Percentiles rank a stretch among this genome's conserved stretches.
Evolutionary conservation across 2,797 vertebrate species (phyloP).

Genomic region (Arremon aurantiirostris): DNA sequence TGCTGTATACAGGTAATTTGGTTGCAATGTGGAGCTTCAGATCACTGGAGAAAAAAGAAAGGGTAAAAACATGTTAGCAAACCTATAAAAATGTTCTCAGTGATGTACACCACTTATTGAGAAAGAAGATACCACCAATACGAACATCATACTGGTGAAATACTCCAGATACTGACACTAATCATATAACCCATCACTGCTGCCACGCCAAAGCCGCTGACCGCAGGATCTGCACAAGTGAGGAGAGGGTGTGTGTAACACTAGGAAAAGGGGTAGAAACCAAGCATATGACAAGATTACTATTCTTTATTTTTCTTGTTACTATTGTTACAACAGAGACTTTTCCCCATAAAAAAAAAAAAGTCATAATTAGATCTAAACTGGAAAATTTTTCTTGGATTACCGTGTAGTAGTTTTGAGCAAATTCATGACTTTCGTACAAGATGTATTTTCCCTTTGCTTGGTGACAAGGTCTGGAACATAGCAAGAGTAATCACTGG

Average conservation of each 20-base stretch:
- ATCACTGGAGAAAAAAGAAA: background rate
- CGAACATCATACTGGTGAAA: background rate
- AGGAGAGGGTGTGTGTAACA: background rate
- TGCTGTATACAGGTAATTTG: background rate
- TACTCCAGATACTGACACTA: background rate
- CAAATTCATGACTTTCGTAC: background rate
- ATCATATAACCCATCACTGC: background rate
- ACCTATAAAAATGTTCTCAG: background rate
- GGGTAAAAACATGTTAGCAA: background rate
- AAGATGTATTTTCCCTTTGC: background rate
- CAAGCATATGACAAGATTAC: background rate
- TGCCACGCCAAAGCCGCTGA: background rate
- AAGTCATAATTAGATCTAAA: background rate
- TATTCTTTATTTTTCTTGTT: background rate
- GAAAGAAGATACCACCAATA: background rate
- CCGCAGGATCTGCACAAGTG: background rate
- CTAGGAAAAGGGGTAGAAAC: background rate
- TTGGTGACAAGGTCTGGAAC: background rate
- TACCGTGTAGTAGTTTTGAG: background rate
- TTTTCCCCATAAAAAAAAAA: background rate
- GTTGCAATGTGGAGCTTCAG: background rate
- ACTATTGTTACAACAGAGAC: accelerated
- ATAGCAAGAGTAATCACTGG: background rate
- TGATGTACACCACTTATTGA: accelerated
- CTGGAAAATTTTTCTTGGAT: background rate